Percentiles rank a stretch among this genome's conserved stretches.
Evolutionary conservation across 37 sponge, comb jelly and placozoan genomes (phyloP).

Genomic region (Ephydatia muelleri): DNA sequence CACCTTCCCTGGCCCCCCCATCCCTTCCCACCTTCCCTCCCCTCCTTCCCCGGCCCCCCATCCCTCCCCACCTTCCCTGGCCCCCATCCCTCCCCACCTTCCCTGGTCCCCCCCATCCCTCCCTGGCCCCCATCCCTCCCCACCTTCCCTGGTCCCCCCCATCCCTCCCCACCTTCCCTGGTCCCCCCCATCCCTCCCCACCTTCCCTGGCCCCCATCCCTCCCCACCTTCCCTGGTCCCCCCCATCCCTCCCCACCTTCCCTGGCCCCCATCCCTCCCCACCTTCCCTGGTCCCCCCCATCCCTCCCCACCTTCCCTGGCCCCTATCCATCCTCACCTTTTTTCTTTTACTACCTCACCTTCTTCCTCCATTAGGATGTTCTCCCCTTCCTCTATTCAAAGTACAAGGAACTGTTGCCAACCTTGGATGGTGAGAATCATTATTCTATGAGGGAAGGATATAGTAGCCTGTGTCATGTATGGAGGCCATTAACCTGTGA

Average conservation of each 20-base stretch:
- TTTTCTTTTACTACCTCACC: constrained; percentile 1
- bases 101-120: no score
- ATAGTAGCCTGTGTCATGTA: no score
- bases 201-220: neutral
- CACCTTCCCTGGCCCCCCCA: neutral
- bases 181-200: neutral
- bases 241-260: neutral
- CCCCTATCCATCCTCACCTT: neutral
- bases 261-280: neutral
- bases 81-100: no score
- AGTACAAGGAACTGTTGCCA: constrained; percentile 76
- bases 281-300: neutral
- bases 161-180: neutral
- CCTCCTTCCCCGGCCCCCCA: neutral
- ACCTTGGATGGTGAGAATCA: constrained; percentile 66
- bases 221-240: neutral
- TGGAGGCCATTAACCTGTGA: constrained; percentile 35
- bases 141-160: neutral
- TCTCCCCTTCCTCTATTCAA: constrained; percentile 72
- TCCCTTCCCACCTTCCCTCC: no score
- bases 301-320: neutral
- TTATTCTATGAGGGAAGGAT: no score
- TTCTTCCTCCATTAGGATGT: constrained; percentile 50
- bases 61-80: neutral
- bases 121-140: no score